These are phyloP conservation scores for Diachrysia chrysitis DNA, from an alignment of 2,888 invertebrate species.

Conservation along the genomic window DNA sequence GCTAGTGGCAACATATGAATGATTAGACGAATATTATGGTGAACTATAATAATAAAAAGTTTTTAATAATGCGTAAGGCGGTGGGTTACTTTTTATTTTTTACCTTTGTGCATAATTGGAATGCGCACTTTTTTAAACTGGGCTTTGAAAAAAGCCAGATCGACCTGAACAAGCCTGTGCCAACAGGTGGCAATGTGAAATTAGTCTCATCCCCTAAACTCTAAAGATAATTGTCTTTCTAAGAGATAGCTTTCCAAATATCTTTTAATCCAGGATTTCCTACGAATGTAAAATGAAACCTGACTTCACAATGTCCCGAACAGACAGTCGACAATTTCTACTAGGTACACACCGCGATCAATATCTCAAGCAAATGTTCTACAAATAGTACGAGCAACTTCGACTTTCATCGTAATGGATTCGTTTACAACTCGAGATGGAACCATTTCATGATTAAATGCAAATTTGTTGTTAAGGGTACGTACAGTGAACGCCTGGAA, in stretches of 20 bases:
- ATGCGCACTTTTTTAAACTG: no score
- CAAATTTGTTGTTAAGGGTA: slow-evolving; percentile 52
- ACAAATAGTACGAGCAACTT: slow-evolving; percentile 41
- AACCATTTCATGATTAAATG: slow-evolving; percentile 59
- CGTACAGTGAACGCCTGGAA: slow-evolving; percentile 41
- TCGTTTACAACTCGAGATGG: slow-evolving; percentile 53
- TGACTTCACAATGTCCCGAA: not conserved
- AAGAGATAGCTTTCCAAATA: not conserved
- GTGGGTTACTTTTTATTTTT: no score
- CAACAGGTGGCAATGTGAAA: no score
- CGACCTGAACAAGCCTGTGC: no score
- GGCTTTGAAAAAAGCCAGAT: no score
- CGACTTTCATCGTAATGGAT: slow-evolving; percentile 49
- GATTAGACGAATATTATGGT: no score
- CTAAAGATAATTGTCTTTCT: no score
- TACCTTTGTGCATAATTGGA: no score
- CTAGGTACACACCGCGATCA: slow-evolving; percentile 33
- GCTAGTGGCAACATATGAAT: no score
- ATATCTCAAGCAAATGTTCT: slow-evolving; percentile 39
- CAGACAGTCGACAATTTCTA: slow-evolving; percentile 23
- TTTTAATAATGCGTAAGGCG: no score
- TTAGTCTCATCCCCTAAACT: no score
- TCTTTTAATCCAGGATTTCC: not conserved
- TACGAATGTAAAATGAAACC: not conserved
- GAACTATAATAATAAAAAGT: no score